Evolutionary conservation across 1,140 invertebrate species (phyloP).

Genomic region (Centruroides sculpturatus): DNA sequence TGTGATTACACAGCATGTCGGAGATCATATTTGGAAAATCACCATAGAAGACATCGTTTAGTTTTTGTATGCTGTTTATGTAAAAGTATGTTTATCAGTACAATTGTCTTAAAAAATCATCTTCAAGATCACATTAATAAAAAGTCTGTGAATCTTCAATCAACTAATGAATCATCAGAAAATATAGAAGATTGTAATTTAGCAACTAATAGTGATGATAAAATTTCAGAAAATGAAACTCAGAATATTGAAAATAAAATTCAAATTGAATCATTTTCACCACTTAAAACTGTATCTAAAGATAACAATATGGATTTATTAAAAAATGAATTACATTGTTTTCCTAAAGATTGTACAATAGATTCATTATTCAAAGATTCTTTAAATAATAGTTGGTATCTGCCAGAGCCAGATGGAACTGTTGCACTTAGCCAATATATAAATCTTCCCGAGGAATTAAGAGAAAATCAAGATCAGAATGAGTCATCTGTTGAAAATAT

Average conservation of each 20-base stretch:
- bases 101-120: slow-evolving; percentile 25
- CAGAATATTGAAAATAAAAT: no score
- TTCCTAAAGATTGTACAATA: no score
- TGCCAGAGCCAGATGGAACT: background rate
- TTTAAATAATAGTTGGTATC: slow-evolving; percentile 10
- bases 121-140: slow-evolving; percentile 17
- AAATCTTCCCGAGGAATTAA: slow-evolving; percentile 3
- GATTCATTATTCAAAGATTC: no score
- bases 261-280: no score
- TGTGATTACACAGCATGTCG: slow-evolving; percentile 28
- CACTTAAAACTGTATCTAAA: no score
- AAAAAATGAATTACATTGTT: no score
- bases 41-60: slow-evolving; percentile 25
- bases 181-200: no score
- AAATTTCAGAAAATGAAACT: no score
- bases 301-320: no score
- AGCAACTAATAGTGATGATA: no score
- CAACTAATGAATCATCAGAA: no score
- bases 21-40: slow-evolving; percentile 27
- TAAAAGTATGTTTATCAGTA: slow-evolving; percentile 21
- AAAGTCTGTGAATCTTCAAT: no score
- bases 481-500: background rate
- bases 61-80: slow-evolving; percentile 23
- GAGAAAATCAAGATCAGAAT: background rate
- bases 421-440: background rate